Conservation (phyloP, 2,797 vertebrate species). For the Acestrorhynchus altus region DNA sequence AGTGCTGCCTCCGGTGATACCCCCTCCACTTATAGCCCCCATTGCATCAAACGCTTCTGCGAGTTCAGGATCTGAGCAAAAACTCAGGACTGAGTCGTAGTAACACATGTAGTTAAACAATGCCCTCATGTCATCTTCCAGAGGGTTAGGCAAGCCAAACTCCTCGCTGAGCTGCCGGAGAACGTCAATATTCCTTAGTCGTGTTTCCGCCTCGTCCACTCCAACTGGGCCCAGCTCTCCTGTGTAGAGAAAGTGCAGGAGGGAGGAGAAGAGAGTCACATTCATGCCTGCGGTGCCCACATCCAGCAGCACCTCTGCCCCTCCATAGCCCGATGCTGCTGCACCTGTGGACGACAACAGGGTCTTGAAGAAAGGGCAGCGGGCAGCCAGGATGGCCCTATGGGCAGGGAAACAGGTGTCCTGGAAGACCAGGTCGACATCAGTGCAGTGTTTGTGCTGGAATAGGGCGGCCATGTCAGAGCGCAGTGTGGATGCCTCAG, state of each 20-base stretch:
- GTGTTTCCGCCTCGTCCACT: conserved; percentile 81
- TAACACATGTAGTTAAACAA: conserved; percentile 98
- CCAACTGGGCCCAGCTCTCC: conserved; percentile 86
- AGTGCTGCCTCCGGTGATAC: conserved; percentile 59
- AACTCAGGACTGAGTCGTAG: conserved; percentile 96
- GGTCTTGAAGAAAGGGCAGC: conserved; percentile 97
- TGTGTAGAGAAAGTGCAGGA: conserved; percentile 96
- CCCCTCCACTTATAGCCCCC: conserved; percentile 74
- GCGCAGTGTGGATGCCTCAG: conserved; percentile 89
- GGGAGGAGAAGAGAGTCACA: conserved; percentile 95
- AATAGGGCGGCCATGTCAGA: conserved; percentile 95
- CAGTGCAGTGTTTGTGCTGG: conserved; percentile 98
- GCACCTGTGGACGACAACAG: conserved; percentile 86
- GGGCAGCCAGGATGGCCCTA: conserved; percentile 92
- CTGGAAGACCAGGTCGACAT: conserved; percentile 98
- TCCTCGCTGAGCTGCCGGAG: conserved; percentile 96
- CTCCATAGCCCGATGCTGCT: conserved; percentile 85
- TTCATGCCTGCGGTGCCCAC: conserved; percentile 97
- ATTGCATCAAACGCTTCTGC: conserved; percentile 86
- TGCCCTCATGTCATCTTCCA: conserved; percentile 94
- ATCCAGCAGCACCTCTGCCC: conserved; percentile 93
- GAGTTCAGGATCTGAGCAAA: conserved; percentile 93
- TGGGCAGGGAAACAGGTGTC: conserved; percentile 98
- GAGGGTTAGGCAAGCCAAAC: conserved; percentile 96
- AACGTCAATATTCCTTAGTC: conserved; percentile 94